These are phyloP conservation scores for Geotrupes spiniger DNA, from an alignment of 2,888 invertebrate genomes.

Conservation along the genomic window DNA sequence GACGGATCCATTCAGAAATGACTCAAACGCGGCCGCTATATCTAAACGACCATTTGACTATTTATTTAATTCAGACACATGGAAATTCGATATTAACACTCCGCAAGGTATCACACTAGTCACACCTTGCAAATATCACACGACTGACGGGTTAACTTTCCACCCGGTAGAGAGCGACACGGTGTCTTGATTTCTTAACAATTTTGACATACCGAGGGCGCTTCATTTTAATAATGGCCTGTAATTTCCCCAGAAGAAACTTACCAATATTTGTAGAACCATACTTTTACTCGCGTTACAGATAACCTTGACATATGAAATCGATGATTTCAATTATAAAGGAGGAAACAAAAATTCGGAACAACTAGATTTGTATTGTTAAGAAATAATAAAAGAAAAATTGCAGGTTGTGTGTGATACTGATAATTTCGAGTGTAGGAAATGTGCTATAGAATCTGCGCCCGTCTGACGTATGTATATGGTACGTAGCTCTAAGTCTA, in stretches of 20 bases:
- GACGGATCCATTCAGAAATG: conserved; percentile 90
- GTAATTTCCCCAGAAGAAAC: not conserved
- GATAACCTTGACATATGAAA: not conserved
- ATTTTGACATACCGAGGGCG: no score
- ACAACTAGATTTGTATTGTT: conserved; percentile 2
- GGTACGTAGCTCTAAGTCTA: no score
- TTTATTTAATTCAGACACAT: conserved; percentile 25
- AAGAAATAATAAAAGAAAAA: no score
- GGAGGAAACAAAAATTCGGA: not conserved
- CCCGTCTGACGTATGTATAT: no score
- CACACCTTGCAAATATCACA: conserved; percentile 37
- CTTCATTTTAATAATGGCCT: not conserved
- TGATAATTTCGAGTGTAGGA: no score
- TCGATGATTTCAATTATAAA: not conserved
- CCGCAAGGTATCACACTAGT: conserved; percentile 33
- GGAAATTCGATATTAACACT: conserved; percentile 22
- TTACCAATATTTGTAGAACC: not conserved
- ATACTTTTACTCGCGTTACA: not conserved
- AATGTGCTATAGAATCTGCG: no score
- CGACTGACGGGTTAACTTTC: conserved; percentile 32
- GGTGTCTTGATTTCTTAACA: conserved; percentile 19
- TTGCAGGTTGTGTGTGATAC: no score
- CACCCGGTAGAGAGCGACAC: conserved; percentile 32
- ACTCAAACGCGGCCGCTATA: conserved; percentile 31
- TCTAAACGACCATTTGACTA: conserved; percentile 30